Evolutionary conservation across 1,140 invertebrate genomes (phyloP).

Genomic region (Drosophila insularis): DNA sequence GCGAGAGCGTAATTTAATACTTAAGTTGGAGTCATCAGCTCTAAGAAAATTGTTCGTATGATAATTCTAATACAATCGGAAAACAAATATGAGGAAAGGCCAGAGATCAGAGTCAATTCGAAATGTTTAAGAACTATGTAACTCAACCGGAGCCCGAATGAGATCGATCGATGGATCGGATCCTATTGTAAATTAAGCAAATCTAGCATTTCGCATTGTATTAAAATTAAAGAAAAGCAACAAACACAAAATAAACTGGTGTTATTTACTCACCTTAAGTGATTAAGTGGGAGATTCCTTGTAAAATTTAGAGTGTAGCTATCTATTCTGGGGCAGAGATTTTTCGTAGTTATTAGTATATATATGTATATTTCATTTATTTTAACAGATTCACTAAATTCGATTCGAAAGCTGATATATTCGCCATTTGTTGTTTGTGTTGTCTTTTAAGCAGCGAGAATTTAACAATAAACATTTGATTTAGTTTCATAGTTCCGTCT

Average conservation of each 20-base stretch:
- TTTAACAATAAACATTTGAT: neutral
- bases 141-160: neutral
- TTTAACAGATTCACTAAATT: neutral
- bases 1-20: slow-evolving; percentile 65
- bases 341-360: neutral
- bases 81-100: neutral
- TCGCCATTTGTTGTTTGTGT: neutral
- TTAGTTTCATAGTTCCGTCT: neutral
- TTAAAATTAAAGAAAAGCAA: neutral
- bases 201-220: slow-evolving; percentile 1
- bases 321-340: no score
- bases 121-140: neutral
- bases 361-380: neutral
- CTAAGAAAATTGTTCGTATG: slow-evolving; percentile 38
- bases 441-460: neutral
- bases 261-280: neutral
- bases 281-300: neutral
- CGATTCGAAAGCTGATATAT: slow-evolving; percentile 2
- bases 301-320: no score
- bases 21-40: slow-evolving; percentile 70
- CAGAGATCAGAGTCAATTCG: neutral
- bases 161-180: neutral
- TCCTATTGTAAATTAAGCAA: slow-evolving; percentile 2
- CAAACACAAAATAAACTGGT: neutral
- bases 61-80: slow-evolving; percentile 15